Conservation (phyloP, 2,113 vertebrate genomes). For the Pedetes capensis region DNA sequence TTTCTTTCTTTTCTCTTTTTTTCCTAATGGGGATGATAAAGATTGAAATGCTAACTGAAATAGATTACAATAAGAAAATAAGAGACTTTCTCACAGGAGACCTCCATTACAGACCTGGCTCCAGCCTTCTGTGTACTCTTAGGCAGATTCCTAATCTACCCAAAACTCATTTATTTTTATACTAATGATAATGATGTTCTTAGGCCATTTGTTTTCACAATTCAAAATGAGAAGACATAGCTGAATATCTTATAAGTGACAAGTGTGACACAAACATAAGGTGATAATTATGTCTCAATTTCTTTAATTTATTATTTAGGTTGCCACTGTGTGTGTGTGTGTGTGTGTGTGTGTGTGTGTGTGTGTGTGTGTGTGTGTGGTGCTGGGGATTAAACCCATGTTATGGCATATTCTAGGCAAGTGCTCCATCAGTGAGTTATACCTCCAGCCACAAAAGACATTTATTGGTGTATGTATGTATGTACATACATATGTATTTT, state of each 20-base stretch:
- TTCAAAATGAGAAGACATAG: neutral
- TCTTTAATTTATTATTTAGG: constrained; percentile 23
- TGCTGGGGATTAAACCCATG: too few relatives aligned
- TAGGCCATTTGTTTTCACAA: neutral
- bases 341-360: too few relatives aligned
- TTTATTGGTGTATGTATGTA: too few relatives aligned
- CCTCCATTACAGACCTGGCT: neutral
- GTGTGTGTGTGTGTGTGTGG: too few relatives aligned
- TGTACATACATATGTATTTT: too few relatives aligned
- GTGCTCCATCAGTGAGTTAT: too few relatives aligned
- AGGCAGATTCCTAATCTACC: neutral
- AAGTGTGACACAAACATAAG: neutral
- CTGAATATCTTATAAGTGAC: neutral
- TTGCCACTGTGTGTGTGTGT: too few relatives aligned
- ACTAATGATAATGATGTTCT: neutral
- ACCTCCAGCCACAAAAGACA: too few relatives aligned
- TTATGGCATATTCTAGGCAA: too few relatives aligned
- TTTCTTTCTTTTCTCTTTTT: neutral
- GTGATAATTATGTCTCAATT: neutral
- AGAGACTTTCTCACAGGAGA: neutral
- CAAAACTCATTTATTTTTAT: neutral
- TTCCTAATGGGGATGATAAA: neutral
- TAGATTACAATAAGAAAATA: neutral
- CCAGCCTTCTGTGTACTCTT: neutral
- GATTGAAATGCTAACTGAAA: neutral